Evolutionary conservation across 2,888 invertebrate genomes (phyloP).

Genomic region (Pandemis corylana): DNA sequence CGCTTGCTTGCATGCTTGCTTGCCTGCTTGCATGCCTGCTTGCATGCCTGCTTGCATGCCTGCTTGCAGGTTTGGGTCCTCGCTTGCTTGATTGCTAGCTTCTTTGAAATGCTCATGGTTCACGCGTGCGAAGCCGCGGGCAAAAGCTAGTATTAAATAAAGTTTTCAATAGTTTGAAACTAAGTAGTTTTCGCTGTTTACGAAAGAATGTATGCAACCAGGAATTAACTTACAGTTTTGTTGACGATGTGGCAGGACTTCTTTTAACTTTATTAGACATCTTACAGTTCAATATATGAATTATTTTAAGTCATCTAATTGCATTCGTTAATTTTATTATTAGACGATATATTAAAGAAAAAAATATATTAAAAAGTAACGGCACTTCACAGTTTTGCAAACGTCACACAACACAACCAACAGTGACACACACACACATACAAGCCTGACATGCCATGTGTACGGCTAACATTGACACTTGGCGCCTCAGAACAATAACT

Average conservation of each 20-base stretch:
- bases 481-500: too few species aligned
- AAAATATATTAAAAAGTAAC: neutral
- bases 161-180: constrained; percentile 18
- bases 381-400: constrained; percentile 9
- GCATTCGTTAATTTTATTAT: too few species aligned
- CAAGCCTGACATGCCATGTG: too few species aligned
- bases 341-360: neutral
- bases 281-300: neutral
- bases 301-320: neutral
- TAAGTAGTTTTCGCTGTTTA: constrained; percentile 2
- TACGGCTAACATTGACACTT: too few species aligned
- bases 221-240: constrained; percentile 46
- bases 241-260: constrained; percentile 25
- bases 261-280: constrained; percentile 47
- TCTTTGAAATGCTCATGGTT: too few species aligned
- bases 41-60: too few species aligned
- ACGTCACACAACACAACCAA: neutral
- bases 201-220: neutral
- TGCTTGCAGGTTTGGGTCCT: too few species aligned
- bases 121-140: too few species aligned
- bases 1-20: too few species aligned
- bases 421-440: too few species aligned
- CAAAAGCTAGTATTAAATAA: neutral
- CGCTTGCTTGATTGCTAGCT: too few species aligned
- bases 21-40: too few species aligned